Conservation (phyloP, 2,113 vertebrate species). For the Lepus americanus region DNA sequence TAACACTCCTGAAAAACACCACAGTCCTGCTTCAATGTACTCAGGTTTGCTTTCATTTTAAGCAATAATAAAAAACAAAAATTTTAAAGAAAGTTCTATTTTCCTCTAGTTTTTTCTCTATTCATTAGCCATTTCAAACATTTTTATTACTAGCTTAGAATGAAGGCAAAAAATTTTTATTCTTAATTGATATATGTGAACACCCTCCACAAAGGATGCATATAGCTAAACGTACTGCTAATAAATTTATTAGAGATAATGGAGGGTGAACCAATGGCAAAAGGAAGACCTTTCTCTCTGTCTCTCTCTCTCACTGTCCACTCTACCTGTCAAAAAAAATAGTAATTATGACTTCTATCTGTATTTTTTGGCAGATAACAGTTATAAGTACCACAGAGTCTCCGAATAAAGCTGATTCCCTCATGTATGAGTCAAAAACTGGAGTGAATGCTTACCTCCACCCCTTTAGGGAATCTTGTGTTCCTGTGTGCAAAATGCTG, state of each 20-base stretch:
- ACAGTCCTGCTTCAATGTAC: not conserved
- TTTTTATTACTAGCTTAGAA: not conserved
- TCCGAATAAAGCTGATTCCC: slow-evolving; percentile 4
- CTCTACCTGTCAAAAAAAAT: not conserved
- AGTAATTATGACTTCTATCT: slow-evolving; percentile 15
- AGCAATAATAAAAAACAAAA: slow-evolving; percentile 31
- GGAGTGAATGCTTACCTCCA: not conserved
- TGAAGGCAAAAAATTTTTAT: not conserved
- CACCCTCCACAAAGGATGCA: not conserved
- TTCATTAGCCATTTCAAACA: slow-evolving; percentile 35
- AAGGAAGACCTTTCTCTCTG: no score
- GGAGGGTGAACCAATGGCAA: no score
- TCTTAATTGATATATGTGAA: slow-evolving; percentile 36
- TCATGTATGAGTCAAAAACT: not conserved
- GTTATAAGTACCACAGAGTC: slow-evolving; percentile 6
- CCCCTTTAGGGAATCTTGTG: not conserved
- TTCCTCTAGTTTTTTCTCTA: slow-evolving; percentile 38
- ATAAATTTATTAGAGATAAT: not conserved
- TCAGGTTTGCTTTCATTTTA: slow-evolving; percentile 26
- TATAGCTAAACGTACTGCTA: not conserved
- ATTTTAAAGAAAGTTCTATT: slow-evolving; percentile 9
- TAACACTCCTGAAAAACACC: not conserved
- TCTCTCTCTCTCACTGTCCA: no score
- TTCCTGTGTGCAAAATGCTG: slow-evolving; percentile 33
- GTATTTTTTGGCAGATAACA: slow-evolving; percentile 17